Evolutionary conservation across 2,888 invertebrate genomes (phyloP), one percentile per base, ranked within the genome.

Genomic region (Athalia cordata): DNA sequence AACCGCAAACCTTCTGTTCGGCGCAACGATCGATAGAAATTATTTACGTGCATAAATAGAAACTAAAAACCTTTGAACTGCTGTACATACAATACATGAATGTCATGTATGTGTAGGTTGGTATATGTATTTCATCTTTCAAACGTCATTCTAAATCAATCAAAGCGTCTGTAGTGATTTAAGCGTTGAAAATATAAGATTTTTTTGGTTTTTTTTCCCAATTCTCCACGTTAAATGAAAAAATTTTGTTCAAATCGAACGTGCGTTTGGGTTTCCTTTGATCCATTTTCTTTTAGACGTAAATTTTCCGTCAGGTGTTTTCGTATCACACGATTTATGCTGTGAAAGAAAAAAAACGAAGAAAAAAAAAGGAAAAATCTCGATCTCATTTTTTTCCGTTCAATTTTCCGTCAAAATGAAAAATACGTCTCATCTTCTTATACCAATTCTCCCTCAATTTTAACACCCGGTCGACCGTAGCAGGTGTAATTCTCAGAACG

Each of bases 371-470:
- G 52, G 6, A n/a, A 59, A 59, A 47, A 13, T 43, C 57, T 47
- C 4, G 47, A n/a, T 62, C 62, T 70, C 43, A 62, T 62, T 49
- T 61, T 13, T 45, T 29, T 7, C 8, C 13, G 45, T 47, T 47
- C 72, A 45, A n/a, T 59, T 13, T 72, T 47, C 59, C 59, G 72
- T 72, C 57, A 72, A 47, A 72, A 72, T 72, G 59, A 72, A 57
- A 57, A 72, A 72, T 72, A 72, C 9, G 29, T 13, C 57, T 59
- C 15, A 29, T 47, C 47, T 45, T 72, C 55, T 55, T 55, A 55
- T 55, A n/a, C 55, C 55, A 68, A 29, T 72, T 72, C 8, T 49
- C 8, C 72, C 47, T 13, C n/a, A 45, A 57, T 29, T 13, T 59
- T 59, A 72, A 57, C 52, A 47, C 62, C 29, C 62, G 5, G 50